phyloP scores from a whole-genome alignment of 2,888 invertebrate species.

The Nomada fabriciana region DNA sequence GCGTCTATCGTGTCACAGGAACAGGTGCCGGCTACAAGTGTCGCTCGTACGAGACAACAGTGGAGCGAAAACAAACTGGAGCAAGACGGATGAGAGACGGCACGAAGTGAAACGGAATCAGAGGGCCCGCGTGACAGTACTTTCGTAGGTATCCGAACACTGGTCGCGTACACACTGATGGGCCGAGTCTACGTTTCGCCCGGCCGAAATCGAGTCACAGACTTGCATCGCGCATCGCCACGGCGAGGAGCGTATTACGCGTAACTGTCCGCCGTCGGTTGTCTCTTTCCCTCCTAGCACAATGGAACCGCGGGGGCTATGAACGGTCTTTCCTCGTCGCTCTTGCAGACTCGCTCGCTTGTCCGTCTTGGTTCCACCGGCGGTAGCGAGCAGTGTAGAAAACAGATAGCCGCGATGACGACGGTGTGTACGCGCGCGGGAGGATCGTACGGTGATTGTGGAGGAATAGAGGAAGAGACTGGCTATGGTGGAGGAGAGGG shows the following conservation, averaged over 20 bases:
- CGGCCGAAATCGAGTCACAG: constrained; percentile 68
- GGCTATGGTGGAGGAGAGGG: constrained; percentile 29
- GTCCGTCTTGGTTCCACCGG: constrained; percentile 18
- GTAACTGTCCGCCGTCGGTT: constrained; percentile 62
- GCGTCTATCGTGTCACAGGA: neutral
- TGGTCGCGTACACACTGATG: constrained; percentile 59
- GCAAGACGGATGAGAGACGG: neutral
- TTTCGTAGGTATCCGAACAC: constrained; percentile 41
- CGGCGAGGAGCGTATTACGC: constrained; percentile 68
- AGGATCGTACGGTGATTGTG: constrained; percentile 15
- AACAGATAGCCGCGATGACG: constrained; percentile 21
- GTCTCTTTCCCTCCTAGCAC: constrained; percentile 21
- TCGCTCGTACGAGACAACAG: no score
- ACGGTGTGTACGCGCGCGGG: constrained; percentile 29
- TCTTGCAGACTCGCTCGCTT: constrained; percentile 5
- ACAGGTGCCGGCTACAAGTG: neutral
- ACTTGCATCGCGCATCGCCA: constrained; percentile 72
- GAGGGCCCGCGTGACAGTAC: neutral
- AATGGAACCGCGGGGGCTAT: neutral
- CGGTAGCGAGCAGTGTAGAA: neutral
- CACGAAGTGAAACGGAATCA: neutral
- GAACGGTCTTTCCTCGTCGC: neutral
- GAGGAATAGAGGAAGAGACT: neutral
- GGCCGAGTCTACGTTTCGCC: constrained; percentile 45
- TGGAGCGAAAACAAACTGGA: no score